Evolutionary conservation across 2,113 vertebrate species (phyloP).

Genomic region (Malurus elegans): DNA sequence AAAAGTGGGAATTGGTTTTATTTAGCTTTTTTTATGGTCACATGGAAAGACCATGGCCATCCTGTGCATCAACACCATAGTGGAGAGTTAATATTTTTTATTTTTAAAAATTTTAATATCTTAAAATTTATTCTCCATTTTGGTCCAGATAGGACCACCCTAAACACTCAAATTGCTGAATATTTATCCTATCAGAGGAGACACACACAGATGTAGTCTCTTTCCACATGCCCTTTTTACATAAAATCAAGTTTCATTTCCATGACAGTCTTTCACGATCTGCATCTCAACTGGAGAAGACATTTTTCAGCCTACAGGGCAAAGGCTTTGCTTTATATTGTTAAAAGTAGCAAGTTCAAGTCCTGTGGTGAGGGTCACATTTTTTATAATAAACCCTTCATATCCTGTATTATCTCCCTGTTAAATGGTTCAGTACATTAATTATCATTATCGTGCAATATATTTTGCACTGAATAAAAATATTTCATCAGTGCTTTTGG

Average conservation of each 20-base stretch:
- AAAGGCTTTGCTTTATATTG: conserved; percentile 2
- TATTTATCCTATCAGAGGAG: not conserved
- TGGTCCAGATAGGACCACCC: not conserved
- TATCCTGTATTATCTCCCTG: conserved; percentile 22
- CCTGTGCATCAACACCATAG: not conserved
- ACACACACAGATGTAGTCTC: not conserved
- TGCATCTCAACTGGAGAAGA: not conserved
- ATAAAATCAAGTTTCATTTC: not conserved
- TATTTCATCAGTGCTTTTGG: not conserved
- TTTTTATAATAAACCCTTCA: conserved; percentile 12
- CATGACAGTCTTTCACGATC: not conserved
- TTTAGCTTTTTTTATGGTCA: not conserved
- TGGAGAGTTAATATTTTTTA: not conserved
- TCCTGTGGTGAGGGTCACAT: conserved; percentile 53
- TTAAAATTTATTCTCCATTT: not conserved
- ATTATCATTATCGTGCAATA: conserved; percentile 21
- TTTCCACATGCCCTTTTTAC: not conserved
- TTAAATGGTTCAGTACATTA: conserved; percentile 47
- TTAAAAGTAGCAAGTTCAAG: conserved; percentile 17
- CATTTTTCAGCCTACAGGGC: not conserved
- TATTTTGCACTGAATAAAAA: conserved; percentile 17
- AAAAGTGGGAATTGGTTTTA: not conserved
- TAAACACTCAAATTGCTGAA: not conserved
- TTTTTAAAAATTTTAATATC: not conserved
- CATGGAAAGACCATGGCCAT: fast-evolving